Evolutionary conservation across 1,140 invertebrate species (phyloP).

Genomic region (Subanguina moxae): DNA sequence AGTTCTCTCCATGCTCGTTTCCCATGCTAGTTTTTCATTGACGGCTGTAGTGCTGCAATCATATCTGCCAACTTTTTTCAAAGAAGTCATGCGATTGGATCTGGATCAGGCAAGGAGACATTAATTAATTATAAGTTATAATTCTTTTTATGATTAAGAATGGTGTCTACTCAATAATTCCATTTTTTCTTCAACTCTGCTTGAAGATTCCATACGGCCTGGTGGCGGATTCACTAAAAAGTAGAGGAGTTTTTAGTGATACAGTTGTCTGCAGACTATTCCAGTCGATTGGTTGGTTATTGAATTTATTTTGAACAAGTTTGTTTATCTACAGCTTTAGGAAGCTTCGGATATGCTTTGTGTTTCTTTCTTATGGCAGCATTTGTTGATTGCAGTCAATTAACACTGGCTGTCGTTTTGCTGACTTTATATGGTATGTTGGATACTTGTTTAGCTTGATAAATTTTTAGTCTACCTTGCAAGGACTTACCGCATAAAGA

Average conservation of each 20-base stretch:
- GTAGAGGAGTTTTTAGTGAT: conserved; percentile 10
- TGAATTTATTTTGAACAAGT: conserved; percentile 1
- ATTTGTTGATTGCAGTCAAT: conserved; percentile 8
- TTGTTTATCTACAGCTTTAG: conserved; percentile 8
- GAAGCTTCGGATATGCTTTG: background rate
- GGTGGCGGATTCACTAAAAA: conserved; percentile 27
- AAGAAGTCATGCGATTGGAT: conserved; percentile 35
- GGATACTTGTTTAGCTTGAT: background rate
- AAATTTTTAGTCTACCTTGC: no score
- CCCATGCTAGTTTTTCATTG: conserved; percentile 16
- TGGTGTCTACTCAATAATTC: conserved; percentile 38
- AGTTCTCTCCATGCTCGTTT: conserved; percentile 12
- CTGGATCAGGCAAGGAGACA: conserved; percentile 21
- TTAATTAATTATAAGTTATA: no score
- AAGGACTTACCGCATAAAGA: no score
- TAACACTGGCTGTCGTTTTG: background rate
- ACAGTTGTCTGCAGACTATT: conserved; percentile 29
- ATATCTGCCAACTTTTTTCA: conserved; percentile 36
- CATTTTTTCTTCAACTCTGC: conserved; percentile 29
- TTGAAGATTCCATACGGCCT: conserved; percentile 16
- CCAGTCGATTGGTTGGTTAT: conserved; percentile 27
- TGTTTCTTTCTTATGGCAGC: conserved; percentile 1
- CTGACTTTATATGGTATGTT: background rate
- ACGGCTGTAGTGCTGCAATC: conserved; percentile 15
- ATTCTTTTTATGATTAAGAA: conserved; percentile 24